Conservation (phyloP, 2,888 invertebrate species). For the Sclerodermus sp. region DNA sequence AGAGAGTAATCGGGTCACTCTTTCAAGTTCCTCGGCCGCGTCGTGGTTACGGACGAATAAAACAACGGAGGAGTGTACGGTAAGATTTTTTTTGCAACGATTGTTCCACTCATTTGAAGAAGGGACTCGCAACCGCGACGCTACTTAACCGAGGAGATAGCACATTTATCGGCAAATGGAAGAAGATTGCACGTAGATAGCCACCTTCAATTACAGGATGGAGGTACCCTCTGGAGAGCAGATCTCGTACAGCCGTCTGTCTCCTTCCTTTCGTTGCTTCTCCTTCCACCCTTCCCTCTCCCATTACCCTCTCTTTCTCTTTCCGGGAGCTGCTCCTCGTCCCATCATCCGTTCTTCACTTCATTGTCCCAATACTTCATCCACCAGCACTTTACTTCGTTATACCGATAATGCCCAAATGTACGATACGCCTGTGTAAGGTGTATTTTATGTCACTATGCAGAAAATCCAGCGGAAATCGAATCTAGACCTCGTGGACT, state of each 20-base stretch:
- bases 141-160: slow-evolving; percentile 20
- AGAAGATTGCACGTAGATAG: slow-evolving; percentile 16
- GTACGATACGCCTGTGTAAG: no score
- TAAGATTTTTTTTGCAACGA: no score
- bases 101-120: no score
- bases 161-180: slow-evolving; percentile 20
- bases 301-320: not conserved
- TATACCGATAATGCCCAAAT: no score
- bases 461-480: no score
- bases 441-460: no score
- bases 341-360: not conserved
- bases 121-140: not conserved
- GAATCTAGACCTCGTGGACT: no score
- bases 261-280: not conserved
- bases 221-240: not conserved
- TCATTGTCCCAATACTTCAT: not conserved
- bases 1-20: no score
- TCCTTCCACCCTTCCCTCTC: not conserved
- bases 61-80: no score
- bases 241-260: not conserved
- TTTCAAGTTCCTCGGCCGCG: no score
- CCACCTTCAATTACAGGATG: slow-evolving; percentile 4
- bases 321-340: not conserved
- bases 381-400: no score
- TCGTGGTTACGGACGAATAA: no score